Evolutionary conservation across 2,113 vertebrate species (phyloP).

Genomic region (Stictonetta naevosa): DNA sequence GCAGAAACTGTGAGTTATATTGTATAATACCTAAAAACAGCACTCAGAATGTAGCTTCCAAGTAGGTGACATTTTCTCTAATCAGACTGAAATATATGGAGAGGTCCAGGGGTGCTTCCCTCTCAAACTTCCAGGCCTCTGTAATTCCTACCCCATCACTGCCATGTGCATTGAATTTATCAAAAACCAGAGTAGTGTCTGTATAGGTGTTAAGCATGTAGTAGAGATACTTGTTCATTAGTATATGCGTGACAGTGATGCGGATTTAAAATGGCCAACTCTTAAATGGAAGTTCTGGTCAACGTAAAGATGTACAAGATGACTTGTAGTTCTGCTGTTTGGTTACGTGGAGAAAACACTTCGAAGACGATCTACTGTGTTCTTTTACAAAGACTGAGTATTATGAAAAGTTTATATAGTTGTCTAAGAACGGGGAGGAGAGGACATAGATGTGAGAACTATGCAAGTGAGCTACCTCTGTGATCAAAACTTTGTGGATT

Average conservation of each 20-base stretch:
- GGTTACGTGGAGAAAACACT: background rate
- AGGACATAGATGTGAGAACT: background rate
- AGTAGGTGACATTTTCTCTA: background rate
- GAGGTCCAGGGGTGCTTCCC: background rate
- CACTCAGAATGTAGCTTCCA: background rate
- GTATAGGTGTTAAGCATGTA: background rate
- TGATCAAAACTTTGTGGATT: background rate
- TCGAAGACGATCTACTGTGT: background rate
- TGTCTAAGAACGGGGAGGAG: background rate
- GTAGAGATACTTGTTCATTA: background rate
- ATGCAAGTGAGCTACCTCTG: background rate
- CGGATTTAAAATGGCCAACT: background rate
- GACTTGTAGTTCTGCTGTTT: background rate
- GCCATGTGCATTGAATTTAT: background rate
- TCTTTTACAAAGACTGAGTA: background rate
- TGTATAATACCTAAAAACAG: background rate
- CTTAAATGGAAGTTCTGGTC: background rate
- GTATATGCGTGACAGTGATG: background rate
- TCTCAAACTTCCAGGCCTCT: background rate
- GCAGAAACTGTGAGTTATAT: background rate
- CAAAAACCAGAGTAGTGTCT: background rate
- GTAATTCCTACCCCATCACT: background rate
- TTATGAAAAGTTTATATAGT: background rate
- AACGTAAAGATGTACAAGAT: background rate
- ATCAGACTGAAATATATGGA: background rate